Evolutionary conservation across 2,797 vertebrate species (phyloP).

Genomic region (Pelobates cultripes): DNA sequence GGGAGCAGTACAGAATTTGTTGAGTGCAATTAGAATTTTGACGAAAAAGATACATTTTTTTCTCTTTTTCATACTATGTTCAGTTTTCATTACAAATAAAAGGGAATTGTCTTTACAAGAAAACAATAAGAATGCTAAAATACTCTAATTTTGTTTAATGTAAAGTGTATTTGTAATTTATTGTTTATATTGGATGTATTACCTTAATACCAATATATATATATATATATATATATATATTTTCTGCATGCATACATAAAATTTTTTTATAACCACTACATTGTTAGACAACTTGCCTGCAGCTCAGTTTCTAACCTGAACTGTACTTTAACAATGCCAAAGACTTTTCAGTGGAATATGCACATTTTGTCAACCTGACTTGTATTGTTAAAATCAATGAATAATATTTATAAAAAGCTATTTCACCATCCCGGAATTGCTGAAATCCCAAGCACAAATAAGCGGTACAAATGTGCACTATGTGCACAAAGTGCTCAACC

Average conservation of each 20-base stretch:
- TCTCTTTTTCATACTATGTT: not conserved
- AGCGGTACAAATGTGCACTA: too few relatives aligned
- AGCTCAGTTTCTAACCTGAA: not conserved
- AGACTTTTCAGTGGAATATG: not conserved
- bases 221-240: too few relatives aligned
- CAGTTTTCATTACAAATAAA: not conserved
- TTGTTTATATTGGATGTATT: not conserved
- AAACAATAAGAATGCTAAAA: not conserved
- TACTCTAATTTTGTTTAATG: not conserved
- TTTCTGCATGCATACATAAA: not conserved
- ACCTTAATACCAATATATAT: not conserved
- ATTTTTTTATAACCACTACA: not conserved
- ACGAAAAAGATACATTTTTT: not conserved
- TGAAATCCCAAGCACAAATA: not conserved
- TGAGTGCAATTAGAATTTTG: conserved; percentile 14
- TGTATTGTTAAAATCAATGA: not conserved
- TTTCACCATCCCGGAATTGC: not conserved
- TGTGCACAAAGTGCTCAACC: too few relatives aligned
- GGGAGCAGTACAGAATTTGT: conserved; percentile 2
- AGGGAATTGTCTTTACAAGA: not conserved
- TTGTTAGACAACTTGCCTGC: not conserved
- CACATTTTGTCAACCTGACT: not conserved
- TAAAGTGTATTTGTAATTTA: not conserved
- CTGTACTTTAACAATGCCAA: conserved; percentile 1
- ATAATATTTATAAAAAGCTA: not conserved